Evolutionary conservation across 1,140 invertebrate genomes (phyloP), one percentile per base, ranked within the genome.

Genomic region (Drosophila sproati): DNA sequence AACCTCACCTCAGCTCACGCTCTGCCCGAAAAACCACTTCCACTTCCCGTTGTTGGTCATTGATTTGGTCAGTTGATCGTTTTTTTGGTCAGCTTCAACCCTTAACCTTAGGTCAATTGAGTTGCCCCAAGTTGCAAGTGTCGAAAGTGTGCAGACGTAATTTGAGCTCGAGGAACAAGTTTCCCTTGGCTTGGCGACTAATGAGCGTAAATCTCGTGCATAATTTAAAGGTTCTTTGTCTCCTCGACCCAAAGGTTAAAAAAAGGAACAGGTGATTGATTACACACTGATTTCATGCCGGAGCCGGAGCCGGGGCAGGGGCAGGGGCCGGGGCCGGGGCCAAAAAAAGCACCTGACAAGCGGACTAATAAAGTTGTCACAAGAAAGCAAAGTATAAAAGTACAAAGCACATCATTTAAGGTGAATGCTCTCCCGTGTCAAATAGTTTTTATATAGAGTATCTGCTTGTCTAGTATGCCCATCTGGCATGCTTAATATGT

Each of bases 21-120:
- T 20, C 20, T 20, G 20, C 20, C 20, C 20, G 20, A 20, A 20
- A 80, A 82, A 88, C 83, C 85, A 88, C 85, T 88, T 88, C 85
- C 85, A 89, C 73, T 89, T 88, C 85, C 85, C 80, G 85, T 89
- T 79, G 60, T 66, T 66, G 56, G 76, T 56, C 32, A 67, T 64
- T 75, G 47, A 52, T 76, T 20, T 57, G 57, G 45, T 48, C 47
- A 35, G 35, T 31, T 45, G 54, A 50, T 52, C 61, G 12, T 20
- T 20, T 20, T 20, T 6, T 69, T 48, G 32, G 39, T 52, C 37
- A 32, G 52, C 64, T 77, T 51, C 80, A 78, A 82, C 80, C 80
- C 80, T 76, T 82, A 82, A 73, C 67, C 64, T 35, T 3, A 29
- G 57, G 48, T 61, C 67, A 54, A 69, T 61, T 69, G 48, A 45